A percentile compares a stretch with the other conserved stretches of the same genome.
Conservation (phyloP, 2,797 vertebrate genomes). For the Rousettus madagascariensis region DNA sequence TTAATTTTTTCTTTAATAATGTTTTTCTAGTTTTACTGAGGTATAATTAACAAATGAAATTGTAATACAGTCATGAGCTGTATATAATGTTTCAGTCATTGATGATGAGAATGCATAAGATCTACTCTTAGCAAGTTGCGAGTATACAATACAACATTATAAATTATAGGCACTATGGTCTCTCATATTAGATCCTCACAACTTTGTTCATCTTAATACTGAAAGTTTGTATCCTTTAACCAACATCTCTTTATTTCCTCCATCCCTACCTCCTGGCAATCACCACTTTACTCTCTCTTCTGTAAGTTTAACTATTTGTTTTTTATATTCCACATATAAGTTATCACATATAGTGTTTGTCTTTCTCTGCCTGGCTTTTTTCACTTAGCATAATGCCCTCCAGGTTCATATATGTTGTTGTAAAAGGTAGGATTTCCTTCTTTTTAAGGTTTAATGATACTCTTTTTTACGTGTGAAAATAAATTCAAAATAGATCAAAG, state of each 20-base stretch:
- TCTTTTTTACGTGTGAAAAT: not conserved
- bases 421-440: not conserved
- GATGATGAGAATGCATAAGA: not conserved
- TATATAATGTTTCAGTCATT: not conserved
- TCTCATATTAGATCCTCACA: not conserved
- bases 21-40: not conserved
- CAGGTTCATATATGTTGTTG: not conserved
- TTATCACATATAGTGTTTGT: not conserved
- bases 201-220: not conserved
- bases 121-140: not conserved
- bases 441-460: not conserved
- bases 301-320: not conserved
- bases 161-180: not conserved
- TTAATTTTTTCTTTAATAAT: not conserved
- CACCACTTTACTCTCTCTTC: not conserved
- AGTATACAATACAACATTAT: not conserved
- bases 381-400: not conserved
- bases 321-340: not conserved
- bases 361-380: constrained; percentile 3
- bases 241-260: not conserved
- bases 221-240: not conserved
- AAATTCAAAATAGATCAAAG: not conserved
- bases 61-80: not conserved
- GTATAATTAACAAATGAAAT: not conserved
- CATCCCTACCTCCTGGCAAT: not conserved